These are phyloP conservation scores for Epinephelus coioides DNA, from an alignment of 2,797 vertebrate species.

Conservation along the genomic window DNA sequence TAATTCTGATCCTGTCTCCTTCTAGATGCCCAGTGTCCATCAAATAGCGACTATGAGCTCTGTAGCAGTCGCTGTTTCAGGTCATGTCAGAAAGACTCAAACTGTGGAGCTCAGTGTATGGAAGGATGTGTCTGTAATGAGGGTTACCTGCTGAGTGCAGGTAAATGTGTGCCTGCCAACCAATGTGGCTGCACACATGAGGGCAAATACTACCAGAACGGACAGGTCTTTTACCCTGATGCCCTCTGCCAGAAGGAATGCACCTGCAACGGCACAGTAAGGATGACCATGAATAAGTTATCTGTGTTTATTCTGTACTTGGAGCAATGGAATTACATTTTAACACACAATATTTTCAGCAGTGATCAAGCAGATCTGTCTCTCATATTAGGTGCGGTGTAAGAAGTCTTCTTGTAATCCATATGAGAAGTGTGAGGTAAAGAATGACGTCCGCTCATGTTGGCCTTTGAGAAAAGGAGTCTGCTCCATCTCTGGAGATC, in stretches of 20 bases:
- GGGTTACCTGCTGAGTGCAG: conserved; percentile 79
- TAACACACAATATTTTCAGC: neutral
- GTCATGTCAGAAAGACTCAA: conserved; percentile 70
- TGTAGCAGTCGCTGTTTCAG: conserved; percentile 79
- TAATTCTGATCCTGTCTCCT: neutral
- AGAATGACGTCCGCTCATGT: conserved; percentile 28
- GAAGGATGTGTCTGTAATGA: conserved; percentile 85
- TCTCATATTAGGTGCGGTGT: conserved; percentile 47
- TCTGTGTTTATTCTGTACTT: neutral
- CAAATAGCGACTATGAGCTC: conserved; percentile 84
- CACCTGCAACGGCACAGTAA: conserved; percentile 64
- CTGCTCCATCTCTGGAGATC: conserved; percentile 67
- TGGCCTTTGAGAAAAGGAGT: conserved; percentile 32
- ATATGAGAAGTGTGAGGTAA: conserved; percentile 49
- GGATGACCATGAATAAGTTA: conserved; percentile 4
- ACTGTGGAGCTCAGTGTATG: conserved; percentile 79
- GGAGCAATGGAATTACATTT: neutral
- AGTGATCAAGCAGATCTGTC: neutral
- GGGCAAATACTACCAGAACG: conserved; percentile 72
- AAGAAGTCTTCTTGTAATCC: conserved; percentile 31
- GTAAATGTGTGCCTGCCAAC: conserved; percentile 71
- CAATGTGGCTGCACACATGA: conserved; percentile 84
- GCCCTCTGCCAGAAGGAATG: conserved; percentile 63
- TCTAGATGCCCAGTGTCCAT: conserved; percentile 81
- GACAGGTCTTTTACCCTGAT: conserved; percentile 79